Evolutionary conservation across 2,888 invertebrate genomes (phyloP), one percentile per base, ranked within the genome.

Genomic region (Melanostoma mellinum): DNA sequence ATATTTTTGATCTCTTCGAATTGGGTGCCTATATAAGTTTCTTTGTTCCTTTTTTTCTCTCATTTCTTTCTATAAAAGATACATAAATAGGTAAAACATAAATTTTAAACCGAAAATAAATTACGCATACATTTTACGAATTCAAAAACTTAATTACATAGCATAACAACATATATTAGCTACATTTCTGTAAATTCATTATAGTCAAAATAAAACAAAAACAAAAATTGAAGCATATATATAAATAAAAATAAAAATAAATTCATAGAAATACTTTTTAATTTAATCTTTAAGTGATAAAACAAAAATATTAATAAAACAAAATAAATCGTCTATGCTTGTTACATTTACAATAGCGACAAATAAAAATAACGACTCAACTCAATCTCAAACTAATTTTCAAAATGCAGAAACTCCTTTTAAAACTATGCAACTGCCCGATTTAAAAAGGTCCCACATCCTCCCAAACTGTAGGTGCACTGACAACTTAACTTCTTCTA

Each of bases 321-420:
- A 78, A 65, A 68, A 33, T 33, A 53, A 85, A 78, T 73, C 65
- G 46, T 78, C 79, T 80, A 74, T 86, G 81, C 76, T 81, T 81
- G 63, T 77, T 72, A 78, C 67, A 79, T 85, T 85, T 86, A 87
- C 88, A 88, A 88, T 88, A 89, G 69, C 65, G 44, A 67, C 8
- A 69, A 81, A 40, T 30, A 50, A 33, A 44, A 33, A 53, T 36
- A n/a, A 36, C 55, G 69, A 72, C 67, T 81, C 52, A 77, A 60
- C 60, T 77, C 71, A 72, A 78, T 71, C 55, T 71, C 53, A 63
- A 63, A 67, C 10, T 76, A 69, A 69, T 69, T 75, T 75, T 53
- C 58, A 58, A 50, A 56, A 72, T 44, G 63, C 72, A 65, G 55
- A 73, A 79, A 69, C 74, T 68, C 63, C 60, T 67, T 55, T 55